Conservation (phyloP, 2,888 invertebrate species). For the Podotricha telesiphe region DNA sequence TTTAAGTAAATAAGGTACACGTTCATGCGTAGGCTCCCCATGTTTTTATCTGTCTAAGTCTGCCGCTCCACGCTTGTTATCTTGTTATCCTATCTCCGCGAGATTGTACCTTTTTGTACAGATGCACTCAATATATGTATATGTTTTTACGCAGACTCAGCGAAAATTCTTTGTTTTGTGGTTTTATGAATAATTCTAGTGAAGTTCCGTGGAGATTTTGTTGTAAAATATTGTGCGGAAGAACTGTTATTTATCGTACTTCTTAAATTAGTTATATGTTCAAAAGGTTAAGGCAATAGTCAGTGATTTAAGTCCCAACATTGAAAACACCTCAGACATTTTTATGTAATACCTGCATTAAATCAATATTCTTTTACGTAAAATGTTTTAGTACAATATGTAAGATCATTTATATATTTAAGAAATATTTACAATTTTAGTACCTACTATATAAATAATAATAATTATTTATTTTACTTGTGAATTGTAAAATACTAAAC, state of each 20-base stretch:
- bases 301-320: too few species aligned
- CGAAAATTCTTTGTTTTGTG: slow-evolving; percentile 43
- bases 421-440: too few species aligned
- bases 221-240: slow-evolving; percentile 11
- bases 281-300: too few species aligned
- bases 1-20: slow-evolving; percentile 79
- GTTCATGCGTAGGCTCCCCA: slow-evolving; percentile 73
- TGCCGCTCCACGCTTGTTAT: slow-evolving; percentile 79
- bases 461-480: slow-evolving; percentile 5
- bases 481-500: slow-evolving; percentile 50
- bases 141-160: slow-evolving; percentile 47
- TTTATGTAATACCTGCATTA: too few species aligned
- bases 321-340: too few species aligned
- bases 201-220: neutral
- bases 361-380: too few species aligned
- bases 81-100: slow-evolving; percentile 81
- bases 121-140: slow-evolving; percentile 53
- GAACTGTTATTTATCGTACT: neutral
- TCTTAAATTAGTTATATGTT: too few species aligned
- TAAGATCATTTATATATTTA: too few species aligned
- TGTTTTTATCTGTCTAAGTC: slow-evolving; percentile 79
- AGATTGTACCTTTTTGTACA: slow-evolving; percentile 78
- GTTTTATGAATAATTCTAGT: slow-evolving; percentile 45
- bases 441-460: neutral
- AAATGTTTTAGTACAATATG: too few species aligned